A percentile compares a stretch with the other conserved stretches of the same genome.
phyloP scores from a whole-genome alignment of 2,113 vertebrate species.

The Sisor rabdophorus region DNA sequence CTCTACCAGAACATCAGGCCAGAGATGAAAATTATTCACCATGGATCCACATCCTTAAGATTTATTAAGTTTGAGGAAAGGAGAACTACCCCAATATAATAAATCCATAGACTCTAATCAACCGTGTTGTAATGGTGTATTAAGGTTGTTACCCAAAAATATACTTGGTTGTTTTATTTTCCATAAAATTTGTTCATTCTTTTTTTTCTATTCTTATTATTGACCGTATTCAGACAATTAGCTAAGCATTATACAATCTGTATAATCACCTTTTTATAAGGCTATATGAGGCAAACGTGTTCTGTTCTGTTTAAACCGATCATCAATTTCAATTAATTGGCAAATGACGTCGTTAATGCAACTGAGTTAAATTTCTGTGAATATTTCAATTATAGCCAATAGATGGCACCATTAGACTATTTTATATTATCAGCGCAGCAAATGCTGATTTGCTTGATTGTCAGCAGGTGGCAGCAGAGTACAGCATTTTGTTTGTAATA shows the following conservation, averaged over 20 bases:
- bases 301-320: not conserved
- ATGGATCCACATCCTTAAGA: constrained; percentile 26
- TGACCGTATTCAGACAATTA: not conserved
- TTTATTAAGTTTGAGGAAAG: constrained; percentile 33
- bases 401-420: constrained; percentile 40
- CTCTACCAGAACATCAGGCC: constrained; percentile 23
- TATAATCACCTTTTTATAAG: not conserved
- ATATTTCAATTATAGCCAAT: constrained; percentile 25
- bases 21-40: constrained; percentile 35
- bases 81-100: constrained; percentile 11
- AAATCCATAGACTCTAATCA: constrained; percentile 8
- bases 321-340: not conserved
- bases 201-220: not conserved
- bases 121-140: constrained; percentile 7
- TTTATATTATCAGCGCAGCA: not conserved
- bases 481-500: not conserved
- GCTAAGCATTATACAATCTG: not conserved
- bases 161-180: constrained; percentile 11
- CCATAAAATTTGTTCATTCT: not conserved
- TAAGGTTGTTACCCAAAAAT: constrained; percentile 3
- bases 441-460: not conserved
- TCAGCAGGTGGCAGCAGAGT: constrained; percentile 14
- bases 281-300: not conserved
- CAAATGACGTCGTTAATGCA: not conserved
- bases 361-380: not conserved